These are phyloP conservation scores for Himantopus leucocephalus DNA, from an alignment of 2,113 vertebrate genomes.

Conservation along the genomic window DNA sequence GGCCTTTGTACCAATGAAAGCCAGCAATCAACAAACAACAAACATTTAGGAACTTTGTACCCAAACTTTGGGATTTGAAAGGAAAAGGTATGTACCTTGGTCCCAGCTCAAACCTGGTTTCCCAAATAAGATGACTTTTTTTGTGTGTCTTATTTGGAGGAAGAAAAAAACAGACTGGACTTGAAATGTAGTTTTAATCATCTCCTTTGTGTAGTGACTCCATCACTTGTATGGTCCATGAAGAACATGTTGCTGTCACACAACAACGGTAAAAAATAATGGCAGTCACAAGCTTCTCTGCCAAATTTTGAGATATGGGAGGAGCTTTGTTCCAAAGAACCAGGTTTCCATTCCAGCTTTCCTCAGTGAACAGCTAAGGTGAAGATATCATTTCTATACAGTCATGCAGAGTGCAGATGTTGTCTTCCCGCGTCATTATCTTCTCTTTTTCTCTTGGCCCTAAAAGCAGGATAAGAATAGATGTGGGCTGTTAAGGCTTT, in stretches of 20 bases:
- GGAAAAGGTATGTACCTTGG: neutral
- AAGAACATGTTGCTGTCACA: neutral
- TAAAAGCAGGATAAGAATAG: neutral
- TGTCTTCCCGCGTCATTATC: neutral
- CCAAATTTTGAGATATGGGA: neutral
- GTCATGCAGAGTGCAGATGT: neutral
- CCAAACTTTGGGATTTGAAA: neutral
- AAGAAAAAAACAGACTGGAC: neutral
- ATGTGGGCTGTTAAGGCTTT: neutral
- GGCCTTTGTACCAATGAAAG: neutral
- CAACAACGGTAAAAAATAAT: neutral
- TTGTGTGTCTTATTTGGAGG: neutral
- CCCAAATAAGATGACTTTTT: neutral
- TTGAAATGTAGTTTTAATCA: neutral
- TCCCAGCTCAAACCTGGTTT: neutral
- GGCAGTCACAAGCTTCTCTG: neutral
- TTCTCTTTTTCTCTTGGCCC: neutral
- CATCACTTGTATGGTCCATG: neutral
- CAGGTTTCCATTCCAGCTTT: neutral
- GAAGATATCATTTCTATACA: neutral
- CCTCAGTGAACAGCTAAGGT: neutral
- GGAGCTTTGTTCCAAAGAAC: neutral
- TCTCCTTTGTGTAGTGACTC: neutral
- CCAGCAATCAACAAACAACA: neutral
- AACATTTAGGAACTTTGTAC: neutral